phyloP scores from a whole-genome alignment of 2,113 vertebrate species.

The Pollachius pollachius region DNA sequence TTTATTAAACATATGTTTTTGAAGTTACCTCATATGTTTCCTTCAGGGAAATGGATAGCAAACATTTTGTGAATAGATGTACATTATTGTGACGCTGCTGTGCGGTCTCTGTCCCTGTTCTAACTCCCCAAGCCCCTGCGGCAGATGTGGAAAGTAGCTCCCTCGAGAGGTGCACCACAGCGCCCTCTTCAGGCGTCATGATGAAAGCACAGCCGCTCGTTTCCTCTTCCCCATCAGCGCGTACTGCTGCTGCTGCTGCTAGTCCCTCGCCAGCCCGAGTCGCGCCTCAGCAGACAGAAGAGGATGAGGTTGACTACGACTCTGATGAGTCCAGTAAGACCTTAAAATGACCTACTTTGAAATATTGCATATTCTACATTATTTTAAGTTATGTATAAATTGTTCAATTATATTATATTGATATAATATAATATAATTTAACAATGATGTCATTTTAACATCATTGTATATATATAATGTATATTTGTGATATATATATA shows the following conservation, averaged over 20 bases:
- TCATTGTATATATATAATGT: too few species aligned
- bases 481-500: too few species aligned
- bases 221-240: constrained; percentile 15
- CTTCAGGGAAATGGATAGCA: background rate
- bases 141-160: constrained; percentile 11
- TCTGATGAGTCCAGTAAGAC: constrained; percentile 90
- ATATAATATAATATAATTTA: too few species aligned
- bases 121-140: background rate
- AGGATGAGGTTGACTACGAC: constrained; percentile 87
- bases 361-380: background rate
- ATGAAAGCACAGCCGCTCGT: constrained; percentile 65
- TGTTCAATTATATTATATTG: too few species aligned
- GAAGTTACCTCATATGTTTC: too few species aligned
- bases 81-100: background rate
- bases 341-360: background rate
- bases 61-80: background rate
- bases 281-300: constrained; percentile 61
- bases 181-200: constrained; percentile 54
- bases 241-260: constrained; percentile 23
- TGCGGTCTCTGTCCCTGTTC: too few species aligned
- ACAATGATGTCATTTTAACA: too few species aligned
- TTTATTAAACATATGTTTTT: too few species aligned
- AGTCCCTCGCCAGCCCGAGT: constrained; percentile 36
- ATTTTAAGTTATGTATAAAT: background rate
- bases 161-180: constrained; percentile 48